Conservation (phyloP, 2,888 invertebrate genomes). For the Noctua janthe region DNA sequence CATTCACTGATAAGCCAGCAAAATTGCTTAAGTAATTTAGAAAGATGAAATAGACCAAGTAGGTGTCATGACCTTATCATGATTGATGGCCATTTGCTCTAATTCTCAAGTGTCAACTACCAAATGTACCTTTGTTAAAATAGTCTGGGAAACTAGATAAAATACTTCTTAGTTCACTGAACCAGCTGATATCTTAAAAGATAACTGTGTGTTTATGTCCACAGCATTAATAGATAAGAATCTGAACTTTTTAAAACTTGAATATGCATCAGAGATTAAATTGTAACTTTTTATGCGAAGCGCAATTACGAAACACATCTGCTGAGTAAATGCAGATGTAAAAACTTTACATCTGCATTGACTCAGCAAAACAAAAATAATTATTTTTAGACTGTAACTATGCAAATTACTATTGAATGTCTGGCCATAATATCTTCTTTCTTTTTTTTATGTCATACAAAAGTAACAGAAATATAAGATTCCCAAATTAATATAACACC, state of each 20-base stretch:
- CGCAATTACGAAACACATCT: conserved; percentile 19
- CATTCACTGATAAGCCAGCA: background rate
- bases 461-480: background rate
- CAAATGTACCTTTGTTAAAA: conserved; percentile 31
- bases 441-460: background rate
- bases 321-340: conserved; percentile 6
- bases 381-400: conserved; percentile 11
- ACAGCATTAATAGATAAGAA: conserved; percentile 46
- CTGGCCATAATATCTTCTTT: too few relatives aligned
- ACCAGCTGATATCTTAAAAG: conserved; percentile 69
- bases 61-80: conserved; percentile 41
- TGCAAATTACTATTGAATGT: conserved; percentile 5
- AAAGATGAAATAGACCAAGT: conserved; percentile 3
- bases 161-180: conserved; percentile 70
- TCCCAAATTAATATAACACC: background rate
- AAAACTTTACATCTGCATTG: too few relatives aligned
- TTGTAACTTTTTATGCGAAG: background rate
- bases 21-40: background rate
- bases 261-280: conserved; percentile 5
- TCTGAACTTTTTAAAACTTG: conserved; percentile 20
- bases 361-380: background rate
- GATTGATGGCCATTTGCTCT: conserved; percentile 43
- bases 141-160: conserved; percentile 61
- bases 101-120: conserved; percentile 32
- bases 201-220: conserved; percentile 67